A percentile compares a stretch with the other conserved stretches of the same genome.
Evolutionary conservation across 2,797 vertebrate species (phyloP).

Genomic region (Squalus acanthias): DNA sequence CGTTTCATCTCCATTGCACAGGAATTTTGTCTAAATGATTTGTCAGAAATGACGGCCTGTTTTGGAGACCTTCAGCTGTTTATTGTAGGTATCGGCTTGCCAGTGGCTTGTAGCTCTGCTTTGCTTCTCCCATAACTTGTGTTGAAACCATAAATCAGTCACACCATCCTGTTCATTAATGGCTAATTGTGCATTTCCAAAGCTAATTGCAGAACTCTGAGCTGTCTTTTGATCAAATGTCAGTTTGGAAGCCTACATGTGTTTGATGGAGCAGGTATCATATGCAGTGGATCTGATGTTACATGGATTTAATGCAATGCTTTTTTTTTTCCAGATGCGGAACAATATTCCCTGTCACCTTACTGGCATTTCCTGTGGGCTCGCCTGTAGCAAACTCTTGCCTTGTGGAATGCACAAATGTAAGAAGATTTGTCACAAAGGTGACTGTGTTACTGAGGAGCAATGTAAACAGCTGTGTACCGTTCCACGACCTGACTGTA

Average conservation of each 20-base stretch:
- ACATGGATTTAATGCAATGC: slow-evolving; percentile 29
- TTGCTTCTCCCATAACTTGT: neutral
- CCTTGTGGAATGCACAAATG: slow-evolving; percentile 85
- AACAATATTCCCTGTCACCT: slow-evolving; percentile 96
- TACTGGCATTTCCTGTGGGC: slow-evolving; percentile 90
- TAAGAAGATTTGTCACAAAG: slow-evolving; percentile 86
- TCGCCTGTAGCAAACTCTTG: slow-evolving; percentile 75
- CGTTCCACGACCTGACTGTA: slow-evolving; percentile 73
- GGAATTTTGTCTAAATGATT: neutral
- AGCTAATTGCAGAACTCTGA: neutral
- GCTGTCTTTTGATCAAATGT: neutral
- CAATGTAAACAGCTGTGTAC: slow-evolving; percentile 80
- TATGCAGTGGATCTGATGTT: neutral
- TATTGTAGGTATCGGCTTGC: neutral
- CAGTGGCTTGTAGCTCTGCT: neutral
- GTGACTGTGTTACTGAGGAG: slow-evolving; percentile 76
- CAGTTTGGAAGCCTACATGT: neutral
- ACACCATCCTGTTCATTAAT: neutral
- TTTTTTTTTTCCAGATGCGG: slow-evolving; percentile 67
- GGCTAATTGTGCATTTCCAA: neutral
- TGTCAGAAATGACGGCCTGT: neutral
- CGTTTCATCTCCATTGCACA: neutral
- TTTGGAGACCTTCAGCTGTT: neutral
- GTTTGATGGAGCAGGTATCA: neutral
- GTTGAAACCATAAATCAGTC: neutral